These are phyloP conservation scores for Hippocampus barbouri DNA, from an alignment of 2,113 vertebrate species.

Conservation along the genomic window DNA sequence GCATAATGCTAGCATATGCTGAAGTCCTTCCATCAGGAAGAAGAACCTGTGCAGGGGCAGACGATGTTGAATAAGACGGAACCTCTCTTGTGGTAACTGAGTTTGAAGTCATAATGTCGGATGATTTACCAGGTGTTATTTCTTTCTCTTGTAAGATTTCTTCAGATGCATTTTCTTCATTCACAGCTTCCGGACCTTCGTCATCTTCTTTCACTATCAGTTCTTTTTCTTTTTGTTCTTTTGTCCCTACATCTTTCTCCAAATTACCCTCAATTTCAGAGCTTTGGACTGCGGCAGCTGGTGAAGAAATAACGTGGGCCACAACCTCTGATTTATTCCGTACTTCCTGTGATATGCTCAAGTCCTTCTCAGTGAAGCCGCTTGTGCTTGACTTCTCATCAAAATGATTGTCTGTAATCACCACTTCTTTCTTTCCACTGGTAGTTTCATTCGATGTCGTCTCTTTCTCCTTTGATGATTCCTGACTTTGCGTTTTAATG, in stretches of 20 bases:
- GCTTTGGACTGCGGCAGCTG: constrained; percentile 41
- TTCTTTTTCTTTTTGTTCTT: constrained; percentile 38
- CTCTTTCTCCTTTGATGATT: constrained; percentile 57
- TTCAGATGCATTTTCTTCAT: constrained; percentile 29
- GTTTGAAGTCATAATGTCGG: constrained; percentile 60
- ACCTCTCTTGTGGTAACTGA: constrained; percentile 49
- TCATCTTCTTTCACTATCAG: constrained; percentile 50
- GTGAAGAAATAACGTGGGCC: constrained; percentile 44
- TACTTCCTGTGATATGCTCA: constrained; percentile 67
- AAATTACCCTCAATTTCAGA: constrained; percentile 53
- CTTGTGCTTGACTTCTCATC: constrained; percentile 63
- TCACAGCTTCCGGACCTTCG: constrained; percentile 26
- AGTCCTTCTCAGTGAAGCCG: constrained; percentile 66
- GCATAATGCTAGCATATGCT: constrained; percentile 89
- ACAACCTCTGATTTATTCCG: constrained; percentile 54
- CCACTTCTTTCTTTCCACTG: constrained; percentile 54
- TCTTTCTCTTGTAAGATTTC: constrained; percentile 35
- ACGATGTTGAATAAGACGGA: constrained; percentile 47
- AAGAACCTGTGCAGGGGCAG: constrained; percentile 55
- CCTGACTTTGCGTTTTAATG: constrained; percentile 55
- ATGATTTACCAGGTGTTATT: constrained; percentile 30
- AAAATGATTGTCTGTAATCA: constrained; percentile 56
- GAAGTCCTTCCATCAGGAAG: constrained; percentile 74
- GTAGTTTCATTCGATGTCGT: constrained; percentile 43
- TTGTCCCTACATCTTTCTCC: constrained; percentile 46